phyloP scores from a whole-genome alignment of 2,888 invertebrate genomes.

The Acrocyrtus sp. region DNA sequence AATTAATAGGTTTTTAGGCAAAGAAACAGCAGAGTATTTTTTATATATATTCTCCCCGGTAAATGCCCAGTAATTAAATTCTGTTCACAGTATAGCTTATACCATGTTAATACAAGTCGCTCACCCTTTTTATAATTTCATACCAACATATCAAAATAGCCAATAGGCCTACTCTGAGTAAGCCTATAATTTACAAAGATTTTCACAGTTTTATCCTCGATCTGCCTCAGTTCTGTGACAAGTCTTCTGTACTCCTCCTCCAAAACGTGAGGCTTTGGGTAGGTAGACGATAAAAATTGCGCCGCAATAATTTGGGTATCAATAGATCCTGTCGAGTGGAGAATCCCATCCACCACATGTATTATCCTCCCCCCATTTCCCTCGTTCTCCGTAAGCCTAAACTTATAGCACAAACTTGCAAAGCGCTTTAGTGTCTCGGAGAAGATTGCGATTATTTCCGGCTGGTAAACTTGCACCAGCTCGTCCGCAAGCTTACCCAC shows the following conservation, averaged over 20 bases:
- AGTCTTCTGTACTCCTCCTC: constrained; percentile 48
- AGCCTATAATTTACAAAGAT: constrained; percentile 53
- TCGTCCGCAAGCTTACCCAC: constrained; percentile 51
- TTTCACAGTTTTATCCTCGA: constrained; percentile 47
- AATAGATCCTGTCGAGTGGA: constrained; percentile 50
- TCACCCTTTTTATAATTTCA: too few species aligned
- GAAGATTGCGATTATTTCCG: constrained; percentile 50
- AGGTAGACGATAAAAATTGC: constrained; percentile 47
- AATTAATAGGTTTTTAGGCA: too few species aligned
- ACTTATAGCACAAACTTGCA: constrained; percentile 49
- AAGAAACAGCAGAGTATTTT: too few species aligned
- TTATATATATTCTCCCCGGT: too few species aligned
- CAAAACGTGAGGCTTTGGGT: constrained; percentile 42
- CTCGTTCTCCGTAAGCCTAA: constrained; percentile 41
- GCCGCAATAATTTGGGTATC: constrained; percentile 52
- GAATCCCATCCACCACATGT: constrained; percentile 52
- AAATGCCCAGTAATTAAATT: too few species aligned
- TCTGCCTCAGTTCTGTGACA: constrained; percentile 34
- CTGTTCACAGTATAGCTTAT: too few species aligned
- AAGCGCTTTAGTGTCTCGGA: constrained; percentile 54
- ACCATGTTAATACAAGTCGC: too few species aligned
- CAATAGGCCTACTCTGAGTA: constrained; percentile 49
- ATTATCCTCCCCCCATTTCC: constrained; percentile 50
- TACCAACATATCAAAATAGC: constrained; percentile 51
- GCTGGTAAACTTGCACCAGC: constrained; percentile 28